These are phyloP conservation scores for Erebia aethiops DNA, from an alignment of 2,888 invertebrate species.

Conservation along the genomic window DNA sequence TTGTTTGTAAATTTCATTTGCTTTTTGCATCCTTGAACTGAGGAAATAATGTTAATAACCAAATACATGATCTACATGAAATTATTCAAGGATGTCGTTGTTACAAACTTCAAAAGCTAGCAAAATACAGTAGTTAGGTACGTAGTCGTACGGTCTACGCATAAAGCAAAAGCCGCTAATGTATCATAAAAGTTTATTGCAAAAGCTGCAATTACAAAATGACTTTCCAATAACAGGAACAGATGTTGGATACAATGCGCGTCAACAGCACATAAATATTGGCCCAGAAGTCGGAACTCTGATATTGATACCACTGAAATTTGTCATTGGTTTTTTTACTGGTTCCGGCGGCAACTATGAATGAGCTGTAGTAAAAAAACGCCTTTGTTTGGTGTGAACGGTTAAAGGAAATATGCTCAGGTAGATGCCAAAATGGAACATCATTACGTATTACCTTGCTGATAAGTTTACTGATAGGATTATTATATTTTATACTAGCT, in stretches of 20 bases:
- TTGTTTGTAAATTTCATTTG: not conserved
- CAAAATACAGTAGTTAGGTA: not conserved
- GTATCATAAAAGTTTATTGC: conserved; percentile 31
- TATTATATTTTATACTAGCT: not conserved
- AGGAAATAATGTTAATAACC: not conserved
- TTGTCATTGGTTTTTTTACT: conserved; percentile 70
- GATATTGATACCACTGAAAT: conserved; percentile 74
- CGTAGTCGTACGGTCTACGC: too few relatives aligned
- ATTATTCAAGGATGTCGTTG: not conserved
- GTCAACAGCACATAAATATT: conserved; percentile 75
- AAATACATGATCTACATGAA: not conserved
- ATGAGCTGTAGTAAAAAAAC: conserved; percentile 40
- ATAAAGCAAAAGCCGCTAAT: not conserved
- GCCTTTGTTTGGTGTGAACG: conserved; percentile 62
- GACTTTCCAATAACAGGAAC: conserved; percentile 37
- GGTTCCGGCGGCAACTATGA: conserved; percentile 75
- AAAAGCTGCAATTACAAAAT: conserved; percentile 35
- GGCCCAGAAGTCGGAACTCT: conserved; percentile 76
- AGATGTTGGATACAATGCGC: conserved; percentile 55
- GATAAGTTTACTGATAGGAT: conserved; percentile 8
- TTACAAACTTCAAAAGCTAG: not conserved
- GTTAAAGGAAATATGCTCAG: conserved; percentile 68
- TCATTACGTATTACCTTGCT: not conserved
- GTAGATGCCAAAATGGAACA: conserved; percentile 58
- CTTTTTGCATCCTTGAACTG: not conserved